Evolutionary conservation across 2,888 invertebrate species (phyloP), one percentile per base, ranked within the genome.

Genomic region (Miltochrista miniata): DNA sequence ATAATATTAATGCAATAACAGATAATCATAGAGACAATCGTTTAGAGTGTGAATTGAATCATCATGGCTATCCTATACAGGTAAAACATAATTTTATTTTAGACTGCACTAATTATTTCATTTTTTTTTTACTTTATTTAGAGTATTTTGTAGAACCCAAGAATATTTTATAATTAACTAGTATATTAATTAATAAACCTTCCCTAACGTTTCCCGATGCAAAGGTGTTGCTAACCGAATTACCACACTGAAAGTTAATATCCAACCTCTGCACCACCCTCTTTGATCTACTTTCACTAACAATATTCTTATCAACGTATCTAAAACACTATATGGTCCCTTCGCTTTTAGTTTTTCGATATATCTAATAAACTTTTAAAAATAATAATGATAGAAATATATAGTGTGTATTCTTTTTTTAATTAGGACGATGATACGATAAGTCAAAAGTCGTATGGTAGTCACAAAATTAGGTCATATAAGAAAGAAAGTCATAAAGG

Each of bases 401-500:
- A 30, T 37, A 9, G 38, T 5, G 0, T 15, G 11, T 18, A 1
- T 33, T n/a, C n/a, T 9, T 40, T 31, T 36, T 5, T 34, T 40
- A 10, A 1, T 39, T 59, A 94, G 93, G 95, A 95, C 74, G 95
- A 95, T 75, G 95, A 95, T 86, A 95, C 95, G 81, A 95, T 95
- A 76, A 97, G 97, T 92, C 96, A 96, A 88, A 97, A 97, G 90
- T 97, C 97, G 45, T 97, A 97, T 80, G 97, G 97, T 74, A 97
- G 97, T 87, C 97, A 97, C 88, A 97, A 97, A 86, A 96, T 97
- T 85, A 94, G 97, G 76, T 95, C 95, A 59, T 96, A 96, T 81
- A 97, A 97, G 92, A 96, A 96, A 79, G 96, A 97, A 87, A 97
- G 97, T 89, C 97, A 97, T 84, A 97, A 97, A 92, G 96, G 96